Evolutionary conservation across 2,888 invertebrate species (phyloP).

Genomic region (Pediacus dermestoides): DNA sequence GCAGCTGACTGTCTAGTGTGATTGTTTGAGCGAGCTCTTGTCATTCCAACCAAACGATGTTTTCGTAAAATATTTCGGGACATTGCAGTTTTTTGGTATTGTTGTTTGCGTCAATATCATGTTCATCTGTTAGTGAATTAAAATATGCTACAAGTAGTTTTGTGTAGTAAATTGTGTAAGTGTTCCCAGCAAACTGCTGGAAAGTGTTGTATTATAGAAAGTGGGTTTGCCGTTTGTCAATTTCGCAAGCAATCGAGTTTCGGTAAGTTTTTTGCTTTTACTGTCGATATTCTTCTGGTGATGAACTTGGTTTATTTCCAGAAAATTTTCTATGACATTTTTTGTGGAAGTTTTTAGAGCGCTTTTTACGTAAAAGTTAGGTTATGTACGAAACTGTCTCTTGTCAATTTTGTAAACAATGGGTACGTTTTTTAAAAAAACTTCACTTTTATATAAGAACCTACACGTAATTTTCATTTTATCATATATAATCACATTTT

Average conservation of each 20-base stretch:
- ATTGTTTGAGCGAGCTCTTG: conserved; percentile 39
- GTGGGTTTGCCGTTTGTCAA: conserved; percentile 45
- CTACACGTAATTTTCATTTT: no score
- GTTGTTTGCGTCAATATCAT: conserved; percentile 16
- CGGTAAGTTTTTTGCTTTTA: conserved; percentile 41
- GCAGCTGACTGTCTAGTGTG: conserved; percentile 41
- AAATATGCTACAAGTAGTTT: conserved; percentile 43
- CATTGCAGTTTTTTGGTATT: conserved; percentile 11
- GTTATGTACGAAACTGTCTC: no score
- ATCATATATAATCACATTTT: no score
- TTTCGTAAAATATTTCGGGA: conserved; percentile 34
- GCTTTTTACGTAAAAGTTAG: no score
- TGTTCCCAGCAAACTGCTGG: conserved; percentile 41
- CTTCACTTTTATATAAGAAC: no score
- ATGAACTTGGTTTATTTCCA: no score
- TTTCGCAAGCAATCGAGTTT: conserved; percentile 43
- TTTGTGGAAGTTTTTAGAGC: no score
- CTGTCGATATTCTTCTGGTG: no score
- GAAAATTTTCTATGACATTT: no score
- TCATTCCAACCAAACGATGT: conserved; percentile 37
- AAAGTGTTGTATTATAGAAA: conserved; percentile 48
- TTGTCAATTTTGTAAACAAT: no score
- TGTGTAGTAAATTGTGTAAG: conserved; percentile 46
- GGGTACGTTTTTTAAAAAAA: no score
- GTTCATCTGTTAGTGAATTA: conserved; percentile 31